Base-by-base conservation (phyloP, 2,113 vertebrate genomes). In the Euleptes europaea region DNA sequence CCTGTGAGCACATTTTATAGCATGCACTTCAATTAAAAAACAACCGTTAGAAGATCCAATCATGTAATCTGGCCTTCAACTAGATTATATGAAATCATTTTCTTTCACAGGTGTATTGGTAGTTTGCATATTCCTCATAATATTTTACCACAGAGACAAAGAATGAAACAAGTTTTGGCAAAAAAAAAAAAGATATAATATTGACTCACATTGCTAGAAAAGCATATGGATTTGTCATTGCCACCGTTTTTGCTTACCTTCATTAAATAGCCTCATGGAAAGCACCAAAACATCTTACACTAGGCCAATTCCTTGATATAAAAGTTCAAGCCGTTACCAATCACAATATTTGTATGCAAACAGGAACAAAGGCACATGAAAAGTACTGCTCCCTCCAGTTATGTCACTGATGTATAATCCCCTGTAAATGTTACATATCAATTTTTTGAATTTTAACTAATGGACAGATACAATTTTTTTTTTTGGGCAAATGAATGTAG, bases 281-380 rank as follows among this genome's bases (percentile, higher is more conserved):
- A 80, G 17, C 9, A 47, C 42, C 51, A 19, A 5, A 35, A 28
- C 6, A 10, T 63, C 23, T 9, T 63, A 63, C 28, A 11, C 44
- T 80, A 23, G 42, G 26, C 49, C 79, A 51, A 14, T 80, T 65
- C 54, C n/a, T 78, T 31, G 44, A 54, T 8, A 42, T 66, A 33
- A 15, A 10, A 72, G 44, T 31, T 78, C 78, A 74, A 31, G 17
- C 38, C 0, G 0, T 40, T 63, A 33, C 38, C 84, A 63, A 13
- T 0, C 0, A 69, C n/a, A 21, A 12, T 7, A 0, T 0, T 14
- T 11, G 9, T 4, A 11, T 1, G 21, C 15, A 26, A 33, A 26
- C 13, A 42, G 66, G 13, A 82, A 74, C 15, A 3, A 7, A 5
- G 1, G 6, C 15, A 26, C 17, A 9, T 6, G 78, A 51, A 40